Base-by-base conservation (phyloP, 2,113 vertebrate genomes). In the Tachysurus vachellii region DNA sequence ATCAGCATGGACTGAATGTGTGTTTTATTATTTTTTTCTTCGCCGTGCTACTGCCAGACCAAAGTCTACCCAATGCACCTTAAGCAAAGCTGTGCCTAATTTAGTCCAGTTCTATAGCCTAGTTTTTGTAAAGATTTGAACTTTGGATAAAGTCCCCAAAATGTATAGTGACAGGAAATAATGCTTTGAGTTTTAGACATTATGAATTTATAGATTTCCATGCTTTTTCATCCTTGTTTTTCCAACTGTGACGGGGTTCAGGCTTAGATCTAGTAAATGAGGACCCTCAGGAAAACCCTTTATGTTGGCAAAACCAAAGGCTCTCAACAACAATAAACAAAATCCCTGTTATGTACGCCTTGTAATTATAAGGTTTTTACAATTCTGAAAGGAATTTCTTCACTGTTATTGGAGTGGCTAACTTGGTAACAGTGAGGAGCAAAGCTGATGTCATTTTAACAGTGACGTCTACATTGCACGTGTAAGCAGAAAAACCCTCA, bases 401-500 rank as follows among this genome's bases (percentile, higher is more conserved):
- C n/a, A n/a, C 19, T 57, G 50, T 7, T 50, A 16, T 11, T 75
- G 68, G 36, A 44, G 8, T 42, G 14, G 19, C n/a, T 85, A 28
- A 56, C 11, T 2, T 16, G 61, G 5, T 81, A 59, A 36, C n/a
- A 44, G 10, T 5, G 44, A 64, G 47, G 21, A 13, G 23, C 80
- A 42, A 85, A 66, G 42, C 9, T 84, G 61, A 70, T 2, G 66
- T 82, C 9, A 88, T 83, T 75, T 50, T 79, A 23, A 36, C 26
- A n/a, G 36, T 61, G 70, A 88, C 11, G 36, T 83, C 76, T 80
- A 11, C 42, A 70, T n/a, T 70, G 17, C 61, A 23, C 11, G 26
- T n/a, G 47, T 17, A 80, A 68, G 9, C 73, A 84, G 31, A 81
- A 53, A 42, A 82, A 54, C 21, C 79, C 66, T 86, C 21, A 47